Evolutionary conservation across 2,888 invertebrate species (phyloP).

Genomic region (Cantharis rustica): DNA sequence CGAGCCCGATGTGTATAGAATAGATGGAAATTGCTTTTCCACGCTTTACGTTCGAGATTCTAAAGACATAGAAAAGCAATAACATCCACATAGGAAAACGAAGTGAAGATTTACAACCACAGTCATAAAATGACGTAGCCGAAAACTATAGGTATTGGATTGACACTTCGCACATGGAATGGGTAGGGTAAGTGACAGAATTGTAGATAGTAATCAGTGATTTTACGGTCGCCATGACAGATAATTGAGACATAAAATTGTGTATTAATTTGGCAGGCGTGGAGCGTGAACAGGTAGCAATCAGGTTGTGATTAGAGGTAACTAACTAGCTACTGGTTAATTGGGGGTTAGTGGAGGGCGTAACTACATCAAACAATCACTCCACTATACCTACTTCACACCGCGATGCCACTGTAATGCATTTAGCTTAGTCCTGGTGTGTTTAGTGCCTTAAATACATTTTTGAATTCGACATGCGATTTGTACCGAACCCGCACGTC

Average conservation of each 20-base stretch:
- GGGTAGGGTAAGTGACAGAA: slow-evolving; percentile 27
- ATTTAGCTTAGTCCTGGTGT: slow-evolving; percentile 32
- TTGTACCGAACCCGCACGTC: slow-evolving; percentile 7
- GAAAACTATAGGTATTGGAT: slow-evolving; percentile 13
- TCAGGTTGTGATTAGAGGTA: slow-evolving; percentile 54
- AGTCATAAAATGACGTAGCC: slow-evolving; percentile 20
- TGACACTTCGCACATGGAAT: slow-evolving; percentile 31
- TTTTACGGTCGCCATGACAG: slow-evolving; percentile 35
- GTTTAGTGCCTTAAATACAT: slow-evolving; percentile 36
- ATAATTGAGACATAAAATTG: slow-evolving; percentile 48
- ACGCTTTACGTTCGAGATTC: not conserved
- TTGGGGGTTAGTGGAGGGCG: slow-evolving; percentile 55
- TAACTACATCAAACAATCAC: slow-evolving; percentile 55
- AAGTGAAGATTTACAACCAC: slow-evolving; percentile 14
- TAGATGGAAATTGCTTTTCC: not conserved
- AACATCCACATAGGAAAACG: not conserved
- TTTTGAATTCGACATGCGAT: slow-evolving; percentile 22
- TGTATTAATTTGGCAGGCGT: slow-evolving; percentile 51
- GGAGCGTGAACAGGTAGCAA: slow-evolving; percentile 55
- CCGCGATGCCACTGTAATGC: slow-evolving; percentile 30
- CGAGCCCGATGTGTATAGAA: not conserved
- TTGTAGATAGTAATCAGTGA: slow-evolving; percentile 36
- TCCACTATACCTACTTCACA: slow-evolving; percentile 36
- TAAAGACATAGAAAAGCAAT: not conserved
- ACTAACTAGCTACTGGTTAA: slow-evolving; percentile 56